Conservation (phyloP, 2,113 vertebrate species). For the Sporophila hypoxantha region DNA sequence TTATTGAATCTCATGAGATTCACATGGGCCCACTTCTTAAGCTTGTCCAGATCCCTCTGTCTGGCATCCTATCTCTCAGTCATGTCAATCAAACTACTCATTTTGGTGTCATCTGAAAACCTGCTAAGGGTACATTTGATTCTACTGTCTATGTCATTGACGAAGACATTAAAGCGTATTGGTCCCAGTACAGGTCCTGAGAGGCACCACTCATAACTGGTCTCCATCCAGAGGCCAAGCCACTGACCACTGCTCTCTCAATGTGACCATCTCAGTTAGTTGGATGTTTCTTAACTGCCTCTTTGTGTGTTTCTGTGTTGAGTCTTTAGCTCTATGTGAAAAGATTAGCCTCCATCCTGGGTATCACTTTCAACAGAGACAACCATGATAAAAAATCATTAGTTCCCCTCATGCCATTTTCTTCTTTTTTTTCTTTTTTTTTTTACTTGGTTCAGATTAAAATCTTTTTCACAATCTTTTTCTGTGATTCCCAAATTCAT, state of each 20-base stretch:
- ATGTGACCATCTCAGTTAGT: background rate
- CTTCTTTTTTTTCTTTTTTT: background rate
- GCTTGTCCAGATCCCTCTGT: background rate
- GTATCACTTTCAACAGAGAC: background rate
- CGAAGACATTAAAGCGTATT: background rate
- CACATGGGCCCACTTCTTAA: background rate
- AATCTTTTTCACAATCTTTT: background rate
- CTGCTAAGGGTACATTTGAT: background rate
- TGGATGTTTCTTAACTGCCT: background rate
- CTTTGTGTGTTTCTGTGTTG: background rate
- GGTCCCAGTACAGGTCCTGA: background rate
- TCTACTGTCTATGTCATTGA: background rate
- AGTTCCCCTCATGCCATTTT: background rate
- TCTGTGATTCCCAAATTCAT: background rate
- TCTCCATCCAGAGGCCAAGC: background rate
- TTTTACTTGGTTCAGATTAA: background rate
- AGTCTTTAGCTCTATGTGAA: background rate
- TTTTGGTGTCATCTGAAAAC: background rate
- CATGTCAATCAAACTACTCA: background rate
- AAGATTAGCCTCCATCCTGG: background rate
- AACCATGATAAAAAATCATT: background rate
- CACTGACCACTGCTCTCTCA: too few species aligned
- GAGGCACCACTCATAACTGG: background rate
- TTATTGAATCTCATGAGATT: background rate
- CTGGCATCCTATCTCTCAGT: background rate